Evolutionary conservation across 2,888 invertebrate genomes (phyloP).

Genomic region (Celastrina argiolus): DNA sequence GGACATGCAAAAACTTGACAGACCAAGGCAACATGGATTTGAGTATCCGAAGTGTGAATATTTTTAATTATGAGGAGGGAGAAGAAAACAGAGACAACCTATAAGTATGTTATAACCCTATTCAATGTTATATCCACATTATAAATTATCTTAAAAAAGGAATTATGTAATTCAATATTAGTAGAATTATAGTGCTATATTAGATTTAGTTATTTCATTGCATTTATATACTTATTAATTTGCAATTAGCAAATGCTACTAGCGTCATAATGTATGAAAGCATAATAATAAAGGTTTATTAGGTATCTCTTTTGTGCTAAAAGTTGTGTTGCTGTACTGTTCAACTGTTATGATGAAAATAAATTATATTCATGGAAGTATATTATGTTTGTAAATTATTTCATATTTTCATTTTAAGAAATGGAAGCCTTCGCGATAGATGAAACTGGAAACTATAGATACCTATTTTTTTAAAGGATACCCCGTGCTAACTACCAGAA

Average conservation of each 20-base stretch:
- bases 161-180: not conserved
- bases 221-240: constrained; percentile 8
- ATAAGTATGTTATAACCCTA: not conserved
- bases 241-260: not conserved
- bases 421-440: too few relatives aligned
- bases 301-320: too few relatives aligned
- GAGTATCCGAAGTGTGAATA: too few relatives aligned
- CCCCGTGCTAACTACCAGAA: too few relatives aligned
- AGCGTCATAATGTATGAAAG: not conserved
- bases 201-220: constrained; percentile 8
- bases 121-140: not conserved
- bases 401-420: too few relatives aligned
- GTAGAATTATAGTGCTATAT: constrained; percentile 15
- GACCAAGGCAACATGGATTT: too few relatives aligned
- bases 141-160: not conserved
- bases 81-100: too few relatives aligned
- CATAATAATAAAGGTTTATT: not conserved
- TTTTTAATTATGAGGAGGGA: too few relatives aligned
- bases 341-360: not conserved
- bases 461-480: too few relatives aligned
- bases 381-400: not conserved
- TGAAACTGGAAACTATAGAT: too few relatives aligned
- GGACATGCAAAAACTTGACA: too few relatives aligned
- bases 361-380: constrained; percentile 1
- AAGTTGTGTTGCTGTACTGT: not conserved